Percentiles rank a stretch among this genome's conserved stretches.
Evolutionary conservation across 2,888 invertebrate genomes (phyloP).

Genomic region (Acrobeloides nanus): DNA sequence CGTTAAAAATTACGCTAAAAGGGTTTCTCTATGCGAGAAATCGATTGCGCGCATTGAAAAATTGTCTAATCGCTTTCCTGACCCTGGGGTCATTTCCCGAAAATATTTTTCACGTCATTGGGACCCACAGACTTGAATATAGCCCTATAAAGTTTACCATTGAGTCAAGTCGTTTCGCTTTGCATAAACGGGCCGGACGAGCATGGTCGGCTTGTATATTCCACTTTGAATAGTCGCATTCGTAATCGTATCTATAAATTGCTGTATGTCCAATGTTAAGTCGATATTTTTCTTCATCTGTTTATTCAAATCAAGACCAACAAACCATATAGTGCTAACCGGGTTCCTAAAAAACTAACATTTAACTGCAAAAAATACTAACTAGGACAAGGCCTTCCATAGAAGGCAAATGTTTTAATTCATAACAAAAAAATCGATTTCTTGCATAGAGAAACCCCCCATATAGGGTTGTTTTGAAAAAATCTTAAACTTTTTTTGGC

Average conservation of each 20-base stretch:
- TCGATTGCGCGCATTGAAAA: too few species aligned
- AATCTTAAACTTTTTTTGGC: too few species aligned
- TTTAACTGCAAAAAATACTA: neutral
- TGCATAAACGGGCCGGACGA: constrained; percentile 32
- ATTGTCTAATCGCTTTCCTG: too few species aligned
- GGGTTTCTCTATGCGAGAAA: too few species aligned
- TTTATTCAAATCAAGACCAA: constrained; percentile 85
- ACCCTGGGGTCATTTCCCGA: too few species aligned
- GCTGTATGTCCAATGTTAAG: constrained; percentile 81
- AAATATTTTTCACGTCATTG: too few species aligned
- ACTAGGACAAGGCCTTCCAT: too few species aligned
- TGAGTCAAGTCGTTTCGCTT: constrained; percentile 26
- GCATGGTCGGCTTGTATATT: constrained; percentile 34
- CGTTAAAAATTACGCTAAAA: too few species aligned
- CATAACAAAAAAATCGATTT: too few species aligned
- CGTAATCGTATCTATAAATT: constrained; percentile 68
- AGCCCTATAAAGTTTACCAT: constrained; percentile 19
- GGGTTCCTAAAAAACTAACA: constrained; percentile 57
- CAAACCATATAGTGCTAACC: constrained; percentile 83
- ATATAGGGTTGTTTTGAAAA: too few species aligned
- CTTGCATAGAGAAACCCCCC: too few species aligned
- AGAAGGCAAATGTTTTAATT: neutral
- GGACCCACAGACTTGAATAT: too few species aligned
- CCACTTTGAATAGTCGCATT: constrained; percentile 13
- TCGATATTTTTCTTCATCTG: constrained; percentile 73